phyloP scores from a whole-genome alignment of 2,888 invertebrate species.

The Tolmerus cingulatus region DNA sequence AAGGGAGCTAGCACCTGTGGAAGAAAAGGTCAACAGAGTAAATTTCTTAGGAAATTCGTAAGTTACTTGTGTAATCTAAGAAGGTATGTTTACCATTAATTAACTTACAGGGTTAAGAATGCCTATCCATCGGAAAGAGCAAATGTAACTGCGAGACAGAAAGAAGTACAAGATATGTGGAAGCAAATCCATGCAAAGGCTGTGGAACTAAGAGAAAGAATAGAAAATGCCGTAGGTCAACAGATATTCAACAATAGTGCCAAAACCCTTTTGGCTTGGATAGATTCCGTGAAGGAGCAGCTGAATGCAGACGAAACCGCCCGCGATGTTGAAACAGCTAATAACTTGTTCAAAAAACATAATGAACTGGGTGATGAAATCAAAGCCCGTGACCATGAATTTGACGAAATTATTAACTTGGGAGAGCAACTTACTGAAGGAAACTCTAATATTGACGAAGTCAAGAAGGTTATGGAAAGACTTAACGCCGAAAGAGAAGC shows the following conservation, averaged over 20 bases:
- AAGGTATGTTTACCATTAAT: neutral
- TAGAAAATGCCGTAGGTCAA: slow-evolving; percentile 94
- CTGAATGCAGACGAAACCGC: slow-evolving; percentile 81
- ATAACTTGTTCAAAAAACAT: slow-evolving; percentile 87
- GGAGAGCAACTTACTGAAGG: slow-evolving; percentile 77
- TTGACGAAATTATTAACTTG: slow-evolving; percentile 81
- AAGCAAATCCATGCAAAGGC: slow-evolving; percentile 86
- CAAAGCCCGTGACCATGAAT: slow-evolving; percentile 87
- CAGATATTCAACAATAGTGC: slow-evolving; percentile 80
- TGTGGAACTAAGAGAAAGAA: slow-evolving; percentile 78
- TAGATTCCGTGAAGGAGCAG: slow-evolving; percentile 79
- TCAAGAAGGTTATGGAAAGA: slow-evolving; percentile 76
- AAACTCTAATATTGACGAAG: slow-evolving; percentile 79
- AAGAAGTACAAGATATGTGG: slow-evolving; percentile 89
- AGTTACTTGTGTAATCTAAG: slow-evolving; percentile 57
- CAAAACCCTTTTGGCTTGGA: slow-evolving; percentile 83
- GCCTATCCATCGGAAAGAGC: slow-evolving; percentile 90
- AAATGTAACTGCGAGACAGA: slow-evolving; percentile 85
- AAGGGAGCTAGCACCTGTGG: slow-evolving; percentile 91
- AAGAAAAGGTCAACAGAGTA: slow-evolving; percentile 91
- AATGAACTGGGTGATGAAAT: slow-evolving; percentile 91
- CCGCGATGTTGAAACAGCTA: slow-evolving; percentile 91
- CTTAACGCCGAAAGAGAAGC: slow-evolving; percentile 79
- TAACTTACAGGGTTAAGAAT: slow-evolving; percentile 75
- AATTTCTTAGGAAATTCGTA: slow-evolving; percentile 84